These are phyloP conservation scores for Clarias platycephalus DNA, from an alignment of 2,797 vertebrate species.

Conservation along the genomic window DNA sequence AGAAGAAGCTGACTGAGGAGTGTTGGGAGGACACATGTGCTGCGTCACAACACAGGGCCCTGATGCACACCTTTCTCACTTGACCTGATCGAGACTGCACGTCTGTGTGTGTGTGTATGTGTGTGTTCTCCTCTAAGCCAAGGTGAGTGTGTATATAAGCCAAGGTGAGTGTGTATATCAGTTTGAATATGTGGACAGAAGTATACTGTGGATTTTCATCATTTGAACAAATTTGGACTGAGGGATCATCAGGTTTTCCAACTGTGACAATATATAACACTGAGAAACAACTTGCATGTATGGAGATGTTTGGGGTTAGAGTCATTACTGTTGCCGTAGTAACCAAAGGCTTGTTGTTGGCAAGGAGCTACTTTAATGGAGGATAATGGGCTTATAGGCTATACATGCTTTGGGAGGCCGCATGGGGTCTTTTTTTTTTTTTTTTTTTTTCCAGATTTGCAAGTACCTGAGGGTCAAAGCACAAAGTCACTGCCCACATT, in stretches of 20 bases:
- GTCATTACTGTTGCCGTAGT: conserved; percentile 43
- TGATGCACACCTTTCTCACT: conserved; percentile 52
- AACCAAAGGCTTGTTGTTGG: conserved; percentile 36
- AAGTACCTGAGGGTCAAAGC: conserved; percentile 46
- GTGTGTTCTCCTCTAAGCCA: conserved; percentile 23
- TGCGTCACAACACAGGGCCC: conserved; percentile 63
- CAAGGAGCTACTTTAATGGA: conserved; percentile 42
- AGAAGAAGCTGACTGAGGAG: conserved; percentile 67
- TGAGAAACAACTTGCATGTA: neutral
- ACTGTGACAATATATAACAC: neutral
- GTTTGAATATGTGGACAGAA: neutral
- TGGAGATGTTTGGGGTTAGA: conserved; percentile 33
- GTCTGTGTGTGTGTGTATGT: conserved; percentile 31
- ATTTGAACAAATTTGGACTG: neutral
- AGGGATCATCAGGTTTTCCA: neutral
- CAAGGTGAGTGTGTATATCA: conserved; percentile 50
- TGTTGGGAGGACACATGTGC: conserved; percentile 68
- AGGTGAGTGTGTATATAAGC: conserved; percentile 49
- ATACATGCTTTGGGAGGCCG: conserved; percentile 20
- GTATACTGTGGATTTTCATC: neutral
- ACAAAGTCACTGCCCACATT: conserved; percentile 29
- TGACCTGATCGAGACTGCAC: conserved; percentile 12
- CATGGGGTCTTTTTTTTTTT: conserved; percentile 46
- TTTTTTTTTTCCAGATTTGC: conserved; percentile 45
- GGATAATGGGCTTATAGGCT: conserved; percentile 39